phyloP scores from a whole-genome alignment of 2,113 vertebrate species.

The Camarhynchus parvulus region DNA sequence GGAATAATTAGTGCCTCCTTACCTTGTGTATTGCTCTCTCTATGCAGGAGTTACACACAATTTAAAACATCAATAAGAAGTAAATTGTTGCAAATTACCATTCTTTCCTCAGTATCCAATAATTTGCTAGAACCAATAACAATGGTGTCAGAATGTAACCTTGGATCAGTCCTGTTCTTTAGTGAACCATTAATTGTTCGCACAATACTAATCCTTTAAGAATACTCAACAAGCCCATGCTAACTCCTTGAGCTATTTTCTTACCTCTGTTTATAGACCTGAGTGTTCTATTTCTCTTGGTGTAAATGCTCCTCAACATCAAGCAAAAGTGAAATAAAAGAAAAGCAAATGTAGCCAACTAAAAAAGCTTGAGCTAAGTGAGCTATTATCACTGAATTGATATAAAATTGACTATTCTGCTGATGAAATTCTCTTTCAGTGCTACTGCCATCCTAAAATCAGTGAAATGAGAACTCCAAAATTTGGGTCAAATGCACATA shows the following conservation, averaged over 20 bases:
- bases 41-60: constrained; percentile 46
- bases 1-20: constrained; percentile 61
- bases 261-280: constrained; percentile 30
- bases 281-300: background rate
- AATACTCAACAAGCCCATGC: constrained; percentile 36
- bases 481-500: background rate
- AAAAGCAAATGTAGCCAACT: background rate
- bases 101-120: constrained; percentile 65
- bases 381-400: background rate
- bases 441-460: background rate
- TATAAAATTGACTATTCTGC: background rate
- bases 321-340: background rate
- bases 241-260: constrained; percentile 37
- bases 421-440: background rate
- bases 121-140: constrained; percentile 65
- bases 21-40: constrained; percentile 41
- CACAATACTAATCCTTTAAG: constrained; percentile 57
- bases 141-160: constrained; percentile 61
- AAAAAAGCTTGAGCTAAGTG: background rate
- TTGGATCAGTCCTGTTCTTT: constrained; percentile 47
- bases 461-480: background rate
- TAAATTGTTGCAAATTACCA: constrained; percentile 71
- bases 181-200: constrained; percentile 25
- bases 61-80: constrained; percentile 70
- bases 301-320: background rate